Conservation (phyloP, 1,140 invertebrate genomes). For the Xylocopa sonorina region DNA sequence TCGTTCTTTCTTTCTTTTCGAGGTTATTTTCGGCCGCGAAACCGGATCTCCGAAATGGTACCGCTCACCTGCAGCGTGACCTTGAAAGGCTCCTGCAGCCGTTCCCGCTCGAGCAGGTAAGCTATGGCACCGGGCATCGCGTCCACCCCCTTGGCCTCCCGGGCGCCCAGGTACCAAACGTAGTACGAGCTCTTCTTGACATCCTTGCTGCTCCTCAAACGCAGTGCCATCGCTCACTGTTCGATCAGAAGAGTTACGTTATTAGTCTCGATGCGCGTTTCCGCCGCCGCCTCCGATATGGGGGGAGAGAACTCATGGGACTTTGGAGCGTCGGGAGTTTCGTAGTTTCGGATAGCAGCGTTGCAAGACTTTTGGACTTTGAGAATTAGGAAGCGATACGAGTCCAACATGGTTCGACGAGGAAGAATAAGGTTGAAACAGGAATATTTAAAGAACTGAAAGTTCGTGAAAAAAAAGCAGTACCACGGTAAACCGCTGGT, state of each 20-base stretch:
- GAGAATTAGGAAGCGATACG: no score
- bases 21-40: constrained; percentile 60
- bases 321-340: background rate
- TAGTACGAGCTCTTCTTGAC: constrained; percentile 98
- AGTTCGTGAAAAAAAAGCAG: background rate
- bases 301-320: no score
- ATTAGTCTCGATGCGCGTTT: background rate
- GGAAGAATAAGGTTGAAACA: no score
- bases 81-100: constrained; percentile 94
- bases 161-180: constrained; percentile 98
- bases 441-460: no score
- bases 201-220: constrained; percentile 89
- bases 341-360: no score
- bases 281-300: no score
- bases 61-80: constrained; percentile 87
- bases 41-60: constrained; percentile 67
- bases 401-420: no score
- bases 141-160: constrained; percentile 92
- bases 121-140: constrained; percentile 91
- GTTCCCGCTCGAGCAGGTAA: constrained; percentile 91
- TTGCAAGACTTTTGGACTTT: no score
- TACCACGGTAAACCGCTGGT: background rate
- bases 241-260: constrained; percentile 22
- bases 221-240: constrained; percentile 80
- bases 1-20: no score